Evolutionary conservation across 2,797 vertebrate species (phyloP), one percentile per base, ranked within the genome.

Genomic region (Poecilia wingei): DNA sequence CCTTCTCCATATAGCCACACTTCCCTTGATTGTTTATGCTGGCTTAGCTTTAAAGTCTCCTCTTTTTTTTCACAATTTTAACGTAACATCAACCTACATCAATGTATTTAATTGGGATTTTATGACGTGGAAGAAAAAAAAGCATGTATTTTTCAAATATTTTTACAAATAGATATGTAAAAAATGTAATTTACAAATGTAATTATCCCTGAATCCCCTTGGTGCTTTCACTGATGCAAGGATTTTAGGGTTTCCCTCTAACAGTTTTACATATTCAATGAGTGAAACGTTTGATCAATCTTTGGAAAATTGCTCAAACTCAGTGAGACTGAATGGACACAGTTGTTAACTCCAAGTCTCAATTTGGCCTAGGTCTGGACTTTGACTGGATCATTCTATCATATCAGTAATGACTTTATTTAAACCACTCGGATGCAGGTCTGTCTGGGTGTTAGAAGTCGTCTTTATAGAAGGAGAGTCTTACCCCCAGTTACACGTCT

Each of bases 1-100:
- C 76, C 79, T 81, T 91, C 74, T 85, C 73, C 77, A 77, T 87
- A 90, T 49, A 91, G 79, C 55, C 78, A 79, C 76, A 82, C 69
- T 74, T 45, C 74, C 86, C 59, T 68, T 76, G 61, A 20, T 74
- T 81, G 72, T 75, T 13, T 72, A 72, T 61, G n/a, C 14, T n/a
- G 53, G 2, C 74, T 71, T 47, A 4, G 18, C 6, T 47, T 33
- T 53, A 39, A 6, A 14, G 55, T 59, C 28, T 14, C 9, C 0
- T n/a, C 12, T 14, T 59, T 31, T 61, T 16, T 41, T 8, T 1
- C 28, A 31, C 2, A 33, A 31, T 61, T 61, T 69, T 25, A 6
- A n/a, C 6, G 3, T 69, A 4, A 13, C 10, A 43, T 2, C 9
- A 12, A 69, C 66, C 25, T 13, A 69, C 20, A 41, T 14, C 20